A percentile compares a stretch with the other conserved stretches of the same genome.
Evolutionary conservation across 2,888 invertebrate genomes (phyloP).

Genomic region (Leptopterna dolabrata): DNA sequence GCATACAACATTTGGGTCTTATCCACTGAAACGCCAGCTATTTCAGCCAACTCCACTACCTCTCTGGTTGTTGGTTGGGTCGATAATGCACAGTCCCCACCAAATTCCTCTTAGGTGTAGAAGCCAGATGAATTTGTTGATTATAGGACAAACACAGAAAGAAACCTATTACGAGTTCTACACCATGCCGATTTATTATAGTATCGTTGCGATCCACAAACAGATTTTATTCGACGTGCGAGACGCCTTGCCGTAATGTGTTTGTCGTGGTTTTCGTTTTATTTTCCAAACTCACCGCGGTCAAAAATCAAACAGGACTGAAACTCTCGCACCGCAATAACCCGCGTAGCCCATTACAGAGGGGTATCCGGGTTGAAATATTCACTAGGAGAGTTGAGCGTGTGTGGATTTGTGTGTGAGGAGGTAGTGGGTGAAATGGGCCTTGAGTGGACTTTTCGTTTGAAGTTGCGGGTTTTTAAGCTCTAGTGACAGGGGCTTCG

Average conservation of each 20-base stretch:
- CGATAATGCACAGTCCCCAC: no score
- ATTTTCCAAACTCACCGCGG: not conserved
- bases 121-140: no score
- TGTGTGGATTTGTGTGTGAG: not conserved
- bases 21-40: no score
- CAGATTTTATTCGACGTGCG: no score
- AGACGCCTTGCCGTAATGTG: not conserved
- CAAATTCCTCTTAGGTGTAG: no score
- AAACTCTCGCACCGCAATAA: not conserved
- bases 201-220: no score
- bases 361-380: not conserved
- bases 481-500: not conserved
- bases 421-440: not conserved
- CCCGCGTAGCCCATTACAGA: not conserved
- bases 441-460: not conserved
- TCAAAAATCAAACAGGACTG: not conserved
- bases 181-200: no score
- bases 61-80: no score
- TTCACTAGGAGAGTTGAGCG: not conserved
- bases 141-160: no score
- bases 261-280: not conserved
- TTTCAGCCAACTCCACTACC: no score
- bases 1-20: no score
- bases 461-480: not conserved
- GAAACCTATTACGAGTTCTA: no score